phyloP scores from a whole-genome alignment of 2,888 invertebrate genomes.

The Dryocosmus kuriphilus region DNA sequence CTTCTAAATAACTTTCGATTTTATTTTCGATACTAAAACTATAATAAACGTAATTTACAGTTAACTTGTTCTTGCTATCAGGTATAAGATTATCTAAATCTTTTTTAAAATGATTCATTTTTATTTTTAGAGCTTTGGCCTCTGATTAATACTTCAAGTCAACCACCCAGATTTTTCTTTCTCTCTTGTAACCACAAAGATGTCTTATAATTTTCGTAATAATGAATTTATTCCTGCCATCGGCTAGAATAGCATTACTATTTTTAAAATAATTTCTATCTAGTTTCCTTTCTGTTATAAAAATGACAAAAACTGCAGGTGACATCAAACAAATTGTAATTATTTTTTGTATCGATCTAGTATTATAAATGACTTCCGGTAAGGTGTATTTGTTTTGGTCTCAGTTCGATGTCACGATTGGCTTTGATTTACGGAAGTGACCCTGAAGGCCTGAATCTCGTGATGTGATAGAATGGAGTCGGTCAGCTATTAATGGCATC shows the following conservation, averaged over 20 bases:
- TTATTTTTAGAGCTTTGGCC: background rate
- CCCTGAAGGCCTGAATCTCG: conserved; percentile 21
- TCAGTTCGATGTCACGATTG: conserved; percentile 8
- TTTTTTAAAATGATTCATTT: background rate
- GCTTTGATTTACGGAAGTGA: conserved; percentile 40
- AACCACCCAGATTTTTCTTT: background rate
- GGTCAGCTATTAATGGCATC: conserved; percentile 25
- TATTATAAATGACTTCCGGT: conserved; percentile 3
- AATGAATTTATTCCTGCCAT: background rate
- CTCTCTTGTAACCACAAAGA: background rate
- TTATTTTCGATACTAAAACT: background rate
- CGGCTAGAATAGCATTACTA: too few relatives aligned
- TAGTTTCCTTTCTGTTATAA: too few relatives aligned
- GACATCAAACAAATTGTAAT: too few relatives aligned
- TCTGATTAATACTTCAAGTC: background rate
- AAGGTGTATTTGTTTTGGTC: conserved; percentile 8
- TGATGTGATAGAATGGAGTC: conserved; percentile 19
- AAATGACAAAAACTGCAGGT: too few relatives aligned
- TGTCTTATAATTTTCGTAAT: background rate
- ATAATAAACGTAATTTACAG: too few relatives aligned
- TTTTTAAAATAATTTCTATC: too few relatives aligned
- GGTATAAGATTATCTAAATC: too few relatives aligned
- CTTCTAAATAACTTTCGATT: background rate
- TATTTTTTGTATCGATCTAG: too few relatives aligned
- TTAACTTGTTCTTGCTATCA: too few relatives aligned